Conservation (phyloP, 2,113 vertebrate genomes). For the Ciconia boyciana region DNA sequence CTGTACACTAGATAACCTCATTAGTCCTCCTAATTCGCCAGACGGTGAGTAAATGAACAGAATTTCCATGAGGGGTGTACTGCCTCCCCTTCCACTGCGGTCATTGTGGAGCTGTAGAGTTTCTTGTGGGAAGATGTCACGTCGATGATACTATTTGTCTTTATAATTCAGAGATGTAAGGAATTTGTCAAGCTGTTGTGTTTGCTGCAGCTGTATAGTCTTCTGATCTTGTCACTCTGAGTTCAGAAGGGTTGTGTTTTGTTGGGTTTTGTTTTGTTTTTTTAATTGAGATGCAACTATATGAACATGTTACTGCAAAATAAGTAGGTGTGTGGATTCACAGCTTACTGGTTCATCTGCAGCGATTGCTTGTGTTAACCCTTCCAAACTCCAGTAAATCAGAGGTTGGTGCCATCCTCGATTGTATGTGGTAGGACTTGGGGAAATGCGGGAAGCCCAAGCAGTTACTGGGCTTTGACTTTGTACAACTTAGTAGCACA, state of each 20-base stretch:
- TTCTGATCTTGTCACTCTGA: background rate
- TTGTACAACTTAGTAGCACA: accelerated
- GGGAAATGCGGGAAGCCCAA: accelerated
- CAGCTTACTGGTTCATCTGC: background rate
- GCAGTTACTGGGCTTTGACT: background rate
- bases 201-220: background rate
- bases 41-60: slow-evolving; percentile 80
- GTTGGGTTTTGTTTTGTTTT: background rate
- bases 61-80: background rate
- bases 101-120: background rate
- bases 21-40: slow-evolving; percentile 79
- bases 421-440: accelerated
- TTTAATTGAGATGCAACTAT: background rate
- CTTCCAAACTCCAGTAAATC: accelerated
- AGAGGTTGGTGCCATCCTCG: accelerated
- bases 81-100: background rate
- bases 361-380: background rate
- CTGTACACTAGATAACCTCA: slow-evolving; percentile 92
- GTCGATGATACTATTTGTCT: accelerated
- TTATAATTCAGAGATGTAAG: too few species aligned
- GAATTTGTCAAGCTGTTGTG: background rate
- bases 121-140: background rate
- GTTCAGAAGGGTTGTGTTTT: accelerated
- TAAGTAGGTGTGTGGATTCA: background rate
- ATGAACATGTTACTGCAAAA: accelerated